Evolutionary conservation across 2,888 invertebrate genomes (phyloP).

Genomic region (Gandaritis pyraliata): DNA sequence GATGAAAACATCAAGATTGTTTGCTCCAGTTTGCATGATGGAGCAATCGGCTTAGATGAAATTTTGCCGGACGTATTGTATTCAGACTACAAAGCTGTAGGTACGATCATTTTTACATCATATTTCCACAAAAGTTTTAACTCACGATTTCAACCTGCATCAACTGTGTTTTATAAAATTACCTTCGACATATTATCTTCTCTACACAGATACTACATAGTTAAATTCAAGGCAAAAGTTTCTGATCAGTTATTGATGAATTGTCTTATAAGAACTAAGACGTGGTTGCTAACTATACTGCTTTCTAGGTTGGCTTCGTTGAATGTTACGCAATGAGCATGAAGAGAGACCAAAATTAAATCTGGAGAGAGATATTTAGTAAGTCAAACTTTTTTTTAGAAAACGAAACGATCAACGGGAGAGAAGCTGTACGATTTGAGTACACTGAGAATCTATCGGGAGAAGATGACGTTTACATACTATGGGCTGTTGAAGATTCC

Average conservation of each 20-base stretch:
- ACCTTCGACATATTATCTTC: too few relatives aligned
- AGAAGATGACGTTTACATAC: conserved; percentile 36
- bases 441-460: conserved; percentile 28
- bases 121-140: too few relatives aligned
- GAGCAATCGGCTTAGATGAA: conserved; percentile 21
- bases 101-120: conserved; percentile 42
- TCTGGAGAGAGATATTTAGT: neutral
- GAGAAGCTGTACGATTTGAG: conserved; percentile 53
- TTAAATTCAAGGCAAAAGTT: too few relatives aligned
- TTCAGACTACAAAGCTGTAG: conserved; percentile 40
- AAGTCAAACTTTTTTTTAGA: conserved; percentile 42
- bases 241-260: too few relatives aligned
- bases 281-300: too few relatives aligned
- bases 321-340: too few relatives aligned
- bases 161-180: too few relatives aligned
- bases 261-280: too few relatives aligned
- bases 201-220: too few relatives aligned
- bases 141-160: too few relatives aligned
- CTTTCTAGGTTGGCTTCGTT: too few relatives aligned
- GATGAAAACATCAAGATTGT: conserved; percentile 38
- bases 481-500: conserved; percentile 56
- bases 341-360: too few relatives aligned
- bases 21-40: conserved; percentile 20
- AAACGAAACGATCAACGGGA: conserved; percentile 51
- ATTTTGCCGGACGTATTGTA: conserved; percentile 43